Evolutionary conservation across 2,888 invertebrate species (phyloP), one percentile per base, ranked within the genome.

Genomic region (Pogonocherus hispidulus): DNA sequence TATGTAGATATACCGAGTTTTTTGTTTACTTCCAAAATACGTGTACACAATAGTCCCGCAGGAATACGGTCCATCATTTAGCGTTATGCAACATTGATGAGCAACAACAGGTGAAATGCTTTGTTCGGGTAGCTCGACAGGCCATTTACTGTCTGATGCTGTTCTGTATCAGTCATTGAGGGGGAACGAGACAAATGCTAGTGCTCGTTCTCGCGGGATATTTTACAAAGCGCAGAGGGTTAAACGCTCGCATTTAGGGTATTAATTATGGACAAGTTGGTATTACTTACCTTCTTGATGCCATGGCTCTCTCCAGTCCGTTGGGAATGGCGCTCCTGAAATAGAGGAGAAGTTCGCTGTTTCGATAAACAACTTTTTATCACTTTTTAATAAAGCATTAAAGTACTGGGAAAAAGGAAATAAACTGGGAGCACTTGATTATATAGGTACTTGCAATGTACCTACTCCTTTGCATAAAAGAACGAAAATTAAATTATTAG

Each of bases 241-340:
- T 83, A 83, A 84, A 82, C 76, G 81, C 76, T 78, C 81, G 81
- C 83, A 82, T 84, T 84, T 82, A 77, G 75, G 68, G 71, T 77
- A 80, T 84, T 80, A 84, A 84, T 84, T 81, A 84, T 84, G 80
- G 71, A 83, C 76, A 69, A 77, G 75, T 77, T 77, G 76, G 80
- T 81, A 82, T 82, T 83, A 84, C 85, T 84, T 84, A 84, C 85
- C 85, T 82, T 85, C 85, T 84, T 85, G 85, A 82, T 85, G 85
- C 85, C 85, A 85, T 81, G 84, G 79, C 77, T 85, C 85, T 81
- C 85, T 81, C 85, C 85, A 85, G 76, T 85, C 85, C 79, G 79
- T 78, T 69, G 85, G 84, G 84, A 85, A 84, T 77, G 69, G 46
- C 1, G 81, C 76, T 67, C 82, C 84, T 84, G 81, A 74, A 83